Evolutionary conservation across 2,797 vertebrate genomes (phyloP), one percentile per base, ranked within the genome.

Genomic region (Limosa lapponica): DNA sequence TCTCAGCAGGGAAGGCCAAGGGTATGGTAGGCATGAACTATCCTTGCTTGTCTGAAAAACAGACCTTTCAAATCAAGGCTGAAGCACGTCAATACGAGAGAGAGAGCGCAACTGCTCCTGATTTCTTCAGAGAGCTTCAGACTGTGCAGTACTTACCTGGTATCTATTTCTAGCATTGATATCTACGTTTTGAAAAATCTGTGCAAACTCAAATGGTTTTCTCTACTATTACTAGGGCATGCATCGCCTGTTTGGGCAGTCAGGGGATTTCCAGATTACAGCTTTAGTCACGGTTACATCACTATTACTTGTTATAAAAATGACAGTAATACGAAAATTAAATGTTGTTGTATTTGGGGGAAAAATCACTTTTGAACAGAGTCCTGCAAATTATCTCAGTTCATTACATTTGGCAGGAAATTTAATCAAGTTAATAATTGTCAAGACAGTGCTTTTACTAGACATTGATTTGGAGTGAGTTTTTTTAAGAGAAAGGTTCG

Each of bases 1-100:
- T 82, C 93, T 89, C 88, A 92, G 93, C 90, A 87, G 95, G 90
- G 77, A 89, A 69, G 71, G 71, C 90, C 82, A 80, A 67, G 70
- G 6, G 20, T 46, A 57, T 39, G 74, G 52, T 43, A 57, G 88
- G 80, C 70, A 93, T 25, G 66, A 94, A 17, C 71, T 15, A 32
- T 3, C 37, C 49, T 59, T 71, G 52, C 61, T 65, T 37, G 39
- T 54, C 54, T 90, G 86, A 48, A 81, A 78, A 85, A 34, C 67
- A 77, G n/a, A 54, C 70, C 55, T 70, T 90, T 55, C 64, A 79
- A 74, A 88, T 70, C 39, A 59, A 77, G 85, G 66, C 82, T 84
- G 82, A 75, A 90, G 11, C 14, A 14, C 4, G 4, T 32, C 80
- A 64, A 13, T 44, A 52, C 52, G n/a, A 57, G 61, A 74, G n/a